Base-by-base conservation (phyloP, 2,113 vertebrate species). In the Odontesthes bonariensis region DNA sequence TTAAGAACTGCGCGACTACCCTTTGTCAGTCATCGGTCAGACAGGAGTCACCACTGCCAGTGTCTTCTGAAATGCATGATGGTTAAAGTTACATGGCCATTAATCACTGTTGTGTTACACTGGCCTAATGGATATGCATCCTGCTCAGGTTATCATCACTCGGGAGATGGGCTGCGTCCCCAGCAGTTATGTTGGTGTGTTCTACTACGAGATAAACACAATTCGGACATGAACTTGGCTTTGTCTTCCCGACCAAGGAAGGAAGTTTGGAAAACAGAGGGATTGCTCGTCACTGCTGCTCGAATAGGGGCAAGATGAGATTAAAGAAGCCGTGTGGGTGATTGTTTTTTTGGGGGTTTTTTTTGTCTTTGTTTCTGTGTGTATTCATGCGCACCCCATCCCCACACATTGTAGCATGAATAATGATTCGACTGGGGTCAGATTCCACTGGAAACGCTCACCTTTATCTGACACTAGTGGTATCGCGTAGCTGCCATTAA, bases 401-500 rank as follows among this genome's bases (percentile, higher is more conserved):
- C 12, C 46, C 47, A 62, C 57, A 40, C 63, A 12, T 53, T 42
- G 27, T 40, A 69, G 40, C 70, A 61, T 87, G 81, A 90, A 92
- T 87, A 89, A 87, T 89, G 77, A 89, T 87, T 92, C 54, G 78
- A 81, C 74, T 59, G 44, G 73, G 84, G 82, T 88, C 75, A 83
- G 89, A 92, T 92, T 90, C 86, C 90, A 79, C 73, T 84, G 74
- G 84, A 89, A 88, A 72, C 75, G 79, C 60, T 82, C 77, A 87
- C 85, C 91, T 89, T 82, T 91, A 89, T 91, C 85, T 89, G 82
- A 86, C 85, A 89, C 82, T 88, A 87, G 90, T 92, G 90, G 87
- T 89, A 92, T 93, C 86, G 79, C 80, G 85, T 82, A 56, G 82
- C 85, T 62, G 44, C 91, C 87, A 92, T 93, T 95, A 94, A 93